These are phyloP conservation scores for Echeneis naucrates DNA, from an alignment of 2,797 vertebrate species.

Conservation along the genomic window DNA sequence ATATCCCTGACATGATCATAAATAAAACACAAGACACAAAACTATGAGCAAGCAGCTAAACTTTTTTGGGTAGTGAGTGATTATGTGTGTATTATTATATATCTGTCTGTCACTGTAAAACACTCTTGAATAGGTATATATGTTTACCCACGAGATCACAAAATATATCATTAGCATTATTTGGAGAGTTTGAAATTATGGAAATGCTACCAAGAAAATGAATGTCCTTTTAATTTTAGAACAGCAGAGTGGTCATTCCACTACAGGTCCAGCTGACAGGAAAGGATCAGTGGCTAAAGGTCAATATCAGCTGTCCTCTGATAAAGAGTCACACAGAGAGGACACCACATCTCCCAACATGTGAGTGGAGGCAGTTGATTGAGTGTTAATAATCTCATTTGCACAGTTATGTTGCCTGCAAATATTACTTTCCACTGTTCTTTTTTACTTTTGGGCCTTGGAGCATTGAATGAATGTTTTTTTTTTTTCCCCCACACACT, in stretches of 20 bases:
- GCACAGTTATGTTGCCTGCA: not conserved
- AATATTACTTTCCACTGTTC: too few relatives aligned
- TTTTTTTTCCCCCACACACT: not conserved
- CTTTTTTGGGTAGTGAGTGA: not conserved
- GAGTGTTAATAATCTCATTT: not conserved
- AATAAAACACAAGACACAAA: not conserved
- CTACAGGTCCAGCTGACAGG: constrained; percentile 72
- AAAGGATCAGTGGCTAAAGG: constrained; percentile 66
- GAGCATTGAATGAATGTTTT: not conserved
- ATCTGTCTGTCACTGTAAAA: not conserved
- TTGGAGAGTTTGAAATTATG: not conserved
- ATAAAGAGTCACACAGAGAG: constrained; percentile 41
- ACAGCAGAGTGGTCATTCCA: constrained; percentile 59
- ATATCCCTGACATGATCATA: not conserved
- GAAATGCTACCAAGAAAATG: not conserved
- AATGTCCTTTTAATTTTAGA: constrained; percentile 53
- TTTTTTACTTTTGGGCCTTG: not conserved
- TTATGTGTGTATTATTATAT: not conserved
- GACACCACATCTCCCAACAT: not conserved
- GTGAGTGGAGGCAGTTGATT: constrained; percentile 60
- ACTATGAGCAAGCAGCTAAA: too few relatives aligned
- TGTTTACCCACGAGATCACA: not conserved
- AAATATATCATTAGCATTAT: not conserved
- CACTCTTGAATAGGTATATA: not conserved
- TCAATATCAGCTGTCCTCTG: constrained; percentile 80